phyloP scores from a whole-genome alignment of 2,888 invertebrate genomes.

The Didymodactylos carnosus region DNA sequence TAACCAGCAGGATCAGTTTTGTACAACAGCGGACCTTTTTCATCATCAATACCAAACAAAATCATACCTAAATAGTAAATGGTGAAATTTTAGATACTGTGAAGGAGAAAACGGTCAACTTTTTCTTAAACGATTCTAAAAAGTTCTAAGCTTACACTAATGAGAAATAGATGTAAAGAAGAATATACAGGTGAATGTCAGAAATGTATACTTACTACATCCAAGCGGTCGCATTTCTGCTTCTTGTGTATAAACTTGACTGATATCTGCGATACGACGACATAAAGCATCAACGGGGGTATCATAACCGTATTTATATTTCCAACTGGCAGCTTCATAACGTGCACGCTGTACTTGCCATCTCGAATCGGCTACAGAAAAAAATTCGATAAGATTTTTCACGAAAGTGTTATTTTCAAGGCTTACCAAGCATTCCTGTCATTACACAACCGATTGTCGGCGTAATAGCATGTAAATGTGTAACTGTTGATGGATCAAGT shows the following conservation, averaged over 20 bases:
- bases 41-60: constrained; percentile 71
- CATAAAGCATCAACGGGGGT: constrained; percentile 83
- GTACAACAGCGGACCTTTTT: constrained; percentile 65
- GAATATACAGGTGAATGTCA: too few relatives aligned
- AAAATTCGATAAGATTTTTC: too few relatives aligned
- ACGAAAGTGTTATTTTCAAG: too few relatives aligned
- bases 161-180: too few relatives aligned
- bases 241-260: constrained; percentile 80
- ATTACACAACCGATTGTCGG: constrained; percentile 72
- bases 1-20: constrained; percentile 98
- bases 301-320: constrained; percentile 79
- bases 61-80: constrained; percentile 54
- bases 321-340: constrained; percentile 88
- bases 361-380: constrained; percentile 61
- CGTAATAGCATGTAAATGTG: constrained; percentile 72
- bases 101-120: too few relatives aligned
- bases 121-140: too few relatives aligned
- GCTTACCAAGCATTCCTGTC: constrained; percentile 78
- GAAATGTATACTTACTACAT: constrained; percentile 78
- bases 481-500: constrained; percentile 72
- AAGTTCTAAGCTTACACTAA: too few relatives aligned
- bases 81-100: too few relatives aligned
- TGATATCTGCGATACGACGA: constrained; percentile 75
- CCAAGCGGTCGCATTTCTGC: constrained; percentile 97
- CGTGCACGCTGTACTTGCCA: constrained; percentile 88